phyloP scores from a whole-genome alignment of 2,113 vertebrate genomes.

The Poicephalus meyeri region DNA sequence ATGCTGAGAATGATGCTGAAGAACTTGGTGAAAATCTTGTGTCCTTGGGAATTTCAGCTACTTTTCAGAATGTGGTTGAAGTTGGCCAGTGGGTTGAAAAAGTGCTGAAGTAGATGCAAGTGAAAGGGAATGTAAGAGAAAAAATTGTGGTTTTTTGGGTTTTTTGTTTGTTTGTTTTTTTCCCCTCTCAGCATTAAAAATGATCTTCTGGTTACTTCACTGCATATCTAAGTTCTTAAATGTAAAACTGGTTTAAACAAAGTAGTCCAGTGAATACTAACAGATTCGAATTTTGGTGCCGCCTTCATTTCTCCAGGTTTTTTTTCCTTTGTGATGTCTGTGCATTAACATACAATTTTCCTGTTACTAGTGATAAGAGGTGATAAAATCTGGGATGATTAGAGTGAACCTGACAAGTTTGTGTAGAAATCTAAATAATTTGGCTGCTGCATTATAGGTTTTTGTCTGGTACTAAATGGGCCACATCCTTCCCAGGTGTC shows the following conservation, averaged over 20 bases:
- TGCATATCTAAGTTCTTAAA: not conserved
- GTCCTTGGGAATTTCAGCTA: not conserved
- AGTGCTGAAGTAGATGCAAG: not conserved
- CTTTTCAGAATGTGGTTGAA: not conserved
- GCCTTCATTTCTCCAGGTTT: not conserved
- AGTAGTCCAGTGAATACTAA: not conserved
- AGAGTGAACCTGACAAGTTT: not conserved
- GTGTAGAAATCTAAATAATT: not conserved
- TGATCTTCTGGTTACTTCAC: not conserved
- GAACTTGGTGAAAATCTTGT: not conserved
- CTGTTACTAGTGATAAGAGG: not conserved
- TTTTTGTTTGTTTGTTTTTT: too few relatives aligned
- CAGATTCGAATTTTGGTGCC: not conserved
- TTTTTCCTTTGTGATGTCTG: not conserved
- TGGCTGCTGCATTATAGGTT: not conserved
- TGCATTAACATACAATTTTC: not conserved
- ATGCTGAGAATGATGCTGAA: not conserved
- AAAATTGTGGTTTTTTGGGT: accelerated
- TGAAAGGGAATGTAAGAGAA: not conserved
- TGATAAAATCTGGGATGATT: not conserved
- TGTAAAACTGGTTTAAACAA: not conserved
- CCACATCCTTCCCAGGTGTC: not conserved
- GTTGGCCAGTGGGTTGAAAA: not conserved
- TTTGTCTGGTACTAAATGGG: not conserved
- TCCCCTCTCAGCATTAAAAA: not conserved